These are phyloP conservation scores for Psephotus haematonotus DNA, from an alignment of 2,113 vertebrate genomes.

Conservation along the genomic window DNA sequence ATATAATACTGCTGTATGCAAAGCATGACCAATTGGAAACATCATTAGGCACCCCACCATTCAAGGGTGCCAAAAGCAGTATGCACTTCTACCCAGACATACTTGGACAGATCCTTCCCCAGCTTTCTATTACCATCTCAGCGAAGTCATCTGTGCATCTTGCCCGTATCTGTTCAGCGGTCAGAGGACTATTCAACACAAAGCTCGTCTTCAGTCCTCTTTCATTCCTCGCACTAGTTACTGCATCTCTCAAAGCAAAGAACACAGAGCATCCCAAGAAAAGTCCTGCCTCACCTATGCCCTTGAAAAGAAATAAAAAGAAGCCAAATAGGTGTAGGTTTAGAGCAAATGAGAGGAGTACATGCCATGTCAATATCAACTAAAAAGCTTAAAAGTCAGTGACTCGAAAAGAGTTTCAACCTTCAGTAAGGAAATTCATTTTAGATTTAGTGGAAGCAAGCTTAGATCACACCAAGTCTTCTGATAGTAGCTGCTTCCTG, in stretches of 20 bases:
- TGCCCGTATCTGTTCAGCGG: conserved; percentile 75
- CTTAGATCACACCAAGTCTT: neutral
- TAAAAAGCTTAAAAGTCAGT: neutral
- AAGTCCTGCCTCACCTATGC: conserved; percentile 79
- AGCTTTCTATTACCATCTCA: conserved; percentile 70
- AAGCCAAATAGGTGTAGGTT: neutral
- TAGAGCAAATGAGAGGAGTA: neutral
- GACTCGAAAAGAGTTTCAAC: neutral
- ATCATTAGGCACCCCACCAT: neutral
- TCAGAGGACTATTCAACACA: conserved; percentile 78
- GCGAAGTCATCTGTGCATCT: conserved; percentile 78
- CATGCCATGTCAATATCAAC: neutral
- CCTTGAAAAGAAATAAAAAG: conserved; percentile 64
- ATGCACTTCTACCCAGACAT: neutral
- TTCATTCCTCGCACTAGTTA: conserved; percentile 69
- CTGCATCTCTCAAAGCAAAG: conserved; percentile 81
- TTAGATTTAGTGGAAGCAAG: neutral
- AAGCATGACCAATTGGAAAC: neutral
- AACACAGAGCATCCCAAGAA: conserved; percentile 84
- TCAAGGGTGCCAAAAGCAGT: neutral
- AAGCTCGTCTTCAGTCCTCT: conserved; percentile 73
- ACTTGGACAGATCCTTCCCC: neutral
- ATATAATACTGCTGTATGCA: neutral
- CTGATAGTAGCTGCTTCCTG: neutral
- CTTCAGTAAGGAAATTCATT: neutral